These are phyloP conservation scores for Aplysina aerophoba DNA, from an alignment of 37 sponge, comb jelly and placozoan species.

Conservation along the genomic window DNA sequence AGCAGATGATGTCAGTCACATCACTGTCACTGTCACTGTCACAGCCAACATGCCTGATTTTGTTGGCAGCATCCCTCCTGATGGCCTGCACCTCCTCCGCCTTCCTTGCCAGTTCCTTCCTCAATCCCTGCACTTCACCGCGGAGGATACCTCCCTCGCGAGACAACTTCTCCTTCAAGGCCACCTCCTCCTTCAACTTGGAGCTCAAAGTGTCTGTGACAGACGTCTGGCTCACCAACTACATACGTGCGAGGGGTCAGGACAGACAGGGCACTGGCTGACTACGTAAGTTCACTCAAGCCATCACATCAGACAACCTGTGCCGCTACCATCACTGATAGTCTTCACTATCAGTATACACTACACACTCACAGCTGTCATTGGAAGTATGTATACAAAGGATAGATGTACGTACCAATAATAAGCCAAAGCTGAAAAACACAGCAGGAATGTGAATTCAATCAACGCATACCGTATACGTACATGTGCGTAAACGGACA, in stretches of 20 bases:
- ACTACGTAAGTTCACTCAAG: too few relatives aligned
- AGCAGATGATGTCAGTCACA: not conserved
- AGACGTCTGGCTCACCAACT: slow-evolving; percentile 1
- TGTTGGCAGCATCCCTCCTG: slow-evolving; percentile 53
- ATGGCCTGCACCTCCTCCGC: slow-evolving; percentile 48
- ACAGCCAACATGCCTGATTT: slow-evolving; percentile 43
- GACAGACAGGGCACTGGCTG: too few relatives aligned
- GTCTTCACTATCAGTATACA: too few relatives aligned
- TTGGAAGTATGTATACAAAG: too few relatives aligned
- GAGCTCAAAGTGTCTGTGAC: not conserved
- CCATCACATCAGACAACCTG: too few relatives aligned
- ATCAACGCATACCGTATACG: too few relatives aligned
- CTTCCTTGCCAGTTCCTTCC: slow-evolving; percentile 55
- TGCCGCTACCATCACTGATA: too few relatives aligned
- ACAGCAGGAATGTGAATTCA: too few relatives aligned
- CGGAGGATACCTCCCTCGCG: not conserved
- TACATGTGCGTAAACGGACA: too few relatives aligned
- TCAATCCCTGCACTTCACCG: slow-evolving; percentile 11
- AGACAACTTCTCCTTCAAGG: not conserved
- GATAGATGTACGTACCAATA: too few relatives aligned
- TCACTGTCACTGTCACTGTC: not conserved
- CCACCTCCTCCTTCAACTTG: slow-evolving; percentile 8
- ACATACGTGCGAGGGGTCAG: not conserved
- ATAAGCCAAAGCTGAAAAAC: too few relatives aligned
- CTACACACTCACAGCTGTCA: too few relatives aligned